A percentile compares a stretch with the other conserved stretches of the same genome.
Conservation (phyloP, 2,888 invertebrate genomes). For the Xanthorhoe designata region DNA sequence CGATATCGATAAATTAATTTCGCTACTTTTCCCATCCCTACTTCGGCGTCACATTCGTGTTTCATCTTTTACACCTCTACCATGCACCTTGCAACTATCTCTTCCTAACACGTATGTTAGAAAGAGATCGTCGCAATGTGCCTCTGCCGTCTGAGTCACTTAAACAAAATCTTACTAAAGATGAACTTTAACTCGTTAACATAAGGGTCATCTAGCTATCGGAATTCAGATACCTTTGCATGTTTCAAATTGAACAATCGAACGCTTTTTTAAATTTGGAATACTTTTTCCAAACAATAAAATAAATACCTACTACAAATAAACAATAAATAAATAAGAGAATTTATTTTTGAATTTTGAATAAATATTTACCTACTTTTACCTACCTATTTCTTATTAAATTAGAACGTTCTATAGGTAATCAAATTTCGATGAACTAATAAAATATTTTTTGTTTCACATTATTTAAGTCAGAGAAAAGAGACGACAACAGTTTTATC, state of each 20-base stretch:
- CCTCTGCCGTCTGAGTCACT: slow-evolving; percentile 1
- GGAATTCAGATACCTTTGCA: background rate
- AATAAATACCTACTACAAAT: too few relatives aligned
- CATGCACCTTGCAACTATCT: slow-evolving; percentile 68
- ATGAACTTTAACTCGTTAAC: background rate
- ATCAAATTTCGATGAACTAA: too few relatives aligned
- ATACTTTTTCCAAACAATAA: background rate
- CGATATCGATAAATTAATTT: slow-evolving; percentile 43
- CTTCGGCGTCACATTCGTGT: slow-evolving; percentile 79
- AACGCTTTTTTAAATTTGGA: slow-evolving; percentile 12
- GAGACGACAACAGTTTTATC: too few relatives aligned
- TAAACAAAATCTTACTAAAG: background rate
- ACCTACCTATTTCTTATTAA: too few relatives aligned
- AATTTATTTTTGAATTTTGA: background rate
- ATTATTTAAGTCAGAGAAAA: too few relatives aligned
- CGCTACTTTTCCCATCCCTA: slow-evolving; percentile 58
- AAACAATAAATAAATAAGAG: too few relatives aligned
- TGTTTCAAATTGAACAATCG: background rate
- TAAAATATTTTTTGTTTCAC: too few relatives aligned
- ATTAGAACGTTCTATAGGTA: too few relatives aligned
- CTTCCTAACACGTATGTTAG: slow-evolving; percentile 43
- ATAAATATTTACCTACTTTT: too few relatives aligned
- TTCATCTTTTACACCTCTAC: slow-evolving; percentile 83
- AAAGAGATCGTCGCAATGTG: background rate
- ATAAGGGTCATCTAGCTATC: background rate